Evolutionary conservation across 1,140 invertebrate genomes (phyloP), one percentile per base, ranked within the genome.

Genomic region (Trichonephila inaurata): DNA sequence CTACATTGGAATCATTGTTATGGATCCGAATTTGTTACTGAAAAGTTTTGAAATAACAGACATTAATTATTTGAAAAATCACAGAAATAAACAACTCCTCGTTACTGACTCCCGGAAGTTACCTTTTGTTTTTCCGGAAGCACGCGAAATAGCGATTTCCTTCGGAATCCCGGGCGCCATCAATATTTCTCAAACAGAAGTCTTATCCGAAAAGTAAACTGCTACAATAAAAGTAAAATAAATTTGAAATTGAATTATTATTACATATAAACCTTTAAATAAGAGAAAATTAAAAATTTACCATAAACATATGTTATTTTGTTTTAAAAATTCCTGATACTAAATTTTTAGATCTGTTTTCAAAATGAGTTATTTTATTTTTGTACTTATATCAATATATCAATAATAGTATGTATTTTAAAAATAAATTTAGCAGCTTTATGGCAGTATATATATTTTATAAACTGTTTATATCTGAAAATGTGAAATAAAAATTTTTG

Each of bases 71-170:
- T 61, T 61, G 12, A 85, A 85, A 85, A n/a, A 60, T 85, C 58
- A 61, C 58, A 85, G 24, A 77, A 77, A 77, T 77, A 85, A 85
- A 58, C 91, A 66, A 83, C 60, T 66, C 72, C 33, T 88, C 86
- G 72, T 58, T 85, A 77, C 62, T 16, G 28, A 82, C 92, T 94
- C 89, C 93, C 87, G 93, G 93, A 94, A 94, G 93, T 94, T 83
- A 90, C 82, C 89, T 88, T 94, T 94, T 94, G 89, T 89, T 94
- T 94, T 94, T 94, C 93, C 93, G 93, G 93, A 94, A 94, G 93
- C 93, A 94, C 93, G 93, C 93, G 93, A 92, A 92, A 58, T 21
- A 81, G 69, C 58, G 44, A 93, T 93, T 93, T 93, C 92, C 92
- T 93, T 69, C 60, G 24, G 60, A 82, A 88, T 24, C 61, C 62